Evolutionary conservation across 2,888 invertebrate genomes (phyloP).

Genomic region (Xylophagus ater): DNA sequence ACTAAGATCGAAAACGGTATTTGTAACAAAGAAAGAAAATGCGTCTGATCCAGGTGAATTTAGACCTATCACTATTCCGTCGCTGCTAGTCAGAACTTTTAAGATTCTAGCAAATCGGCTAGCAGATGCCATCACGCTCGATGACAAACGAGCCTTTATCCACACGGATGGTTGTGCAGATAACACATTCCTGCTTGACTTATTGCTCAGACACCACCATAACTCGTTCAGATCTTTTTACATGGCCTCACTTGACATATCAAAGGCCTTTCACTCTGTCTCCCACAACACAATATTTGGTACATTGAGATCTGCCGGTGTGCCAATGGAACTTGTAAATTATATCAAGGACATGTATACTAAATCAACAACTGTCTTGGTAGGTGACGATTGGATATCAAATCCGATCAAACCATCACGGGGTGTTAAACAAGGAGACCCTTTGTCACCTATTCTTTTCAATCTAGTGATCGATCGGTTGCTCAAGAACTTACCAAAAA

Average conservation of each 20-base stretch:
- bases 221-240: not conserved
- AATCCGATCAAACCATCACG: not conserved
- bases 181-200: too few species aligned
- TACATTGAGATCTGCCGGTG: too few species aligned
- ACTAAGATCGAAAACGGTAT: too few species aligned
- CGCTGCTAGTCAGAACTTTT: not conserved
- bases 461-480: not conserved
- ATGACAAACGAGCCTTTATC: not conserved
- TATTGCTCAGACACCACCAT: too few species aligned
- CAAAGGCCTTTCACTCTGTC: not conserved
- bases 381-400: not conserved
- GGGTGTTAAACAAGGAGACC: not conserved
- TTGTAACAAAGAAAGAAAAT: not conserved
- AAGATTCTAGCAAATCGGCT: not conserved
- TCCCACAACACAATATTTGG: too few species aligned
- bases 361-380: not conserved
- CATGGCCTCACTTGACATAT: not conserved
- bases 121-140: not conserved
- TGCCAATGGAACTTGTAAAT: too few species aligned
- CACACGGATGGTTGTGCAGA: conserved; percentile 3
- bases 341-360: too few species aligned
- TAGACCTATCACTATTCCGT: not conserved
- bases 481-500: not conserved
- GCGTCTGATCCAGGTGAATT: not conserved
- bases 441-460: not conserved